Evolutionary conservation across 2,797 vertebrate genomes (phyloP).

Genomic region (Sebastes matsubarae): DNA sequence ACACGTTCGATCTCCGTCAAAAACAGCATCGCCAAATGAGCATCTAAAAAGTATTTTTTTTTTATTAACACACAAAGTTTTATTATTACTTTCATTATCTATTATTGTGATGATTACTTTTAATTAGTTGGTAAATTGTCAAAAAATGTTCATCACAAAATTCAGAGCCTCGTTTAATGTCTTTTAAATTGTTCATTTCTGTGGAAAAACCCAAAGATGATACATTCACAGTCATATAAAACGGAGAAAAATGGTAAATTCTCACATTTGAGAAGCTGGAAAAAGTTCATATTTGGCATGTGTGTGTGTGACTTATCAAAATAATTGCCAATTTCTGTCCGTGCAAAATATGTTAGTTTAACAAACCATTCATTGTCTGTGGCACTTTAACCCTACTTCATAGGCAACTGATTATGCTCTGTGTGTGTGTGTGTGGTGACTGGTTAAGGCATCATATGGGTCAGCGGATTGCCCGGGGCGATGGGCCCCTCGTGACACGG

Average conservation of each 20-base stretch:
- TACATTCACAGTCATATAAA: neutral
- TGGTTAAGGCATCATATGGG: slow-evolving; percentile 66
- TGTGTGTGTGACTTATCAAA: neutral
- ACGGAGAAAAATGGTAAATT: neutral
- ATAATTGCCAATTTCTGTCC: neutral
- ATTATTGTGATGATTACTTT: neutral
- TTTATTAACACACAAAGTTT: neutral
- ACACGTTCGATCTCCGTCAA: slow-evolving; percentile 1
- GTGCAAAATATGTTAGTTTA: slow-evolving; percentile 12
- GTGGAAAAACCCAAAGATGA: neutral
- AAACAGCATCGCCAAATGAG: neutral
- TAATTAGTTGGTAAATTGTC: neutral
- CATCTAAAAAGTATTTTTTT: neutral
- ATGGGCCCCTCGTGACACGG: slow-evolving; percentile 56
- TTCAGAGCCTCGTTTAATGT: neutral
- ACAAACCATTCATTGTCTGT: slow-evolving; percentile 31
- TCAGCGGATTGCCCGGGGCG: slow-evolving; percentile 57
- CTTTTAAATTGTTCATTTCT: neutral
- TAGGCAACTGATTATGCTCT: neutral
- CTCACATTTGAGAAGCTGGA: neutral
- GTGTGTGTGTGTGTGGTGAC: slow-evolving; percentile 12
- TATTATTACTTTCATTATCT: neutral
- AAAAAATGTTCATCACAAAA: neutral
- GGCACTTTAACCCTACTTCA: slow-evolving; percentile 22
- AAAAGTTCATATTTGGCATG: neutral